Evolutionary conservation across 2,797 vertebrate species (phyloP).

Genomic region (Xenopus petersii): DNA sequence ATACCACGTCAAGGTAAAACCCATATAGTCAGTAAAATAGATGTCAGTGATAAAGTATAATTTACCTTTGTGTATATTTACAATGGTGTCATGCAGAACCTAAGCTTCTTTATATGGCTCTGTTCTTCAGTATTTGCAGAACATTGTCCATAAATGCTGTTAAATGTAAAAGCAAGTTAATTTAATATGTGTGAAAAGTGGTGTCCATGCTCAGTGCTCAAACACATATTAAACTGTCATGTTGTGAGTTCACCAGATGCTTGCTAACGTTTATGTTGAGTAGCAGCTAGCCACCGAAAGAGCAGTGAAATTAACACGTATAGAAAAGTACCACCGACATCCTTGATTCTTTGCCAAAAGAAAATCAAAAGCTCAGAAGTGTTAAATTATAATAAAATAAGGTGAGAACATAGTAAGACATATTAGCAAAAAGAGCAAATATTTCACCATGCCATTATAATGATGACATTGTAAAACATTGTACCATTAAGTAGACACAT

Average conservation of each 20-base stretch:
- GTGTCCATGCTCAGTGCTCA: neutral
- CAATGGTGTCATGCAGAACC: too few species aligned
- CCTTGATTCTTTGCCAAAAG: neutral
- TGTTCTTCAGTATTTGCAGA: too few species aligned
- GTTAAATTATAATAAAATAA: conserved; percentile 15
- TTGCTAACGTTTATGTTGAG: neutral
- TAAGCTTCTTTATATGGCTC: too few species aligned
- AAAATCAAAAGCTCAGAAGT: conserved; percentile 16
- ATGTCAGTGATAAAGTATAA: too few species aligned
- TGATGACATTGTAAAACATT: neutral
- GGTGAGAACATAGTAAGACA: conserved; percentile 7
- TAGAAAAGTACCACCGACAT: conserved; percentile 3
- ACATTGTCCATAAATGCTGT: neutral
- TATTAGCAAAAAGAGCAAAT: conserved; percentile 32
- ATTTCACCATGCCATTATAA: conserved; percentile 16
- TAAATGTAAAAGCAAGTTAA: neutral
- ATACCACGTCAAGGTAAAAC: too few species aligned
- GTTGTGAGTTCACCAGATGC: neutral
- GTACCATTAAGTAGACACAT: conserved; percentile 5
- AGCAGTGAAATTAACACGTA: conserved; percentile 7
- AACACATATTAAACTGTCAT: neutral
- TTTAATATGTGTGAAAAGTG: neutral
- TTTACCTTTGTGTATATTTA: too few species aligned
- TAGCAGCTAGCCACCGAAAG: conserved; percentile 8
- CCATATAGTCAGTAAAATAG: too few species aligned